These are phyloP conservation scores for Kryptopterus vitreolus DNA, from an alignment of 2,797 vertebrate genomes.

Conservation along the genomic window DNA sequence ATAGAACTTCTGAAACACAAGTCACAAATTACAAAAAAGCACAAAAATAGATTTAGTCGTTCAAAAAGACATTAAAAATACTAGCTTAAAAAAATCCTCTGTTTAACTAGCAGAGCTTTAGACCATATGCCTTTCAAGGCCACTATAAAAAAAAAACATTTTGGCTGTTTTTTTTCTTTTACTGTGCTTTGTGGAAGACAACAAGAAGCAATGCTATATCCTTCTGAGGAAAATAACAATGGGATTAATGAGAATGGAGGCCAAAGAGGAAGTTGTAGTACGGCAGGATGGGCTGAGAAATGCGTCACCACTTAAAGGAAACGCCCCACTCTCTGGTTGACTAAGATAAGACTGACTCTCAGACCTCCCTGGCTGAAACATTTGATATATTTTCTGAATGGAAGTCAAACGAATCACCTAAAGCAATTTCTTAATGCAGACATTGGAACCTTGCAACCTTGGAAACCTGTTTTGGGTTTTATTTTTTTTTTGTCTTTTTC, in stretches of 20 bases:
- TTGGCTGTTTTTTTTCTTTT: neutral
- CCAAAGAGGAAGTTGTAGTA: slow-evolving; percentile 78
- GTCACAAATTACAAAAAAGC: slow-evolving; percentile 9
- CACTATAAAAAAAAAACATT: neutral
- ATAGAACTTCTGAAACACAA: slow-evolving; percentile 10
- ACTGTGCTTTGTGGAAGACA: slow-evolving; percentile 33
- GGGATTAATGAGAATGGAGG: slow-evolving; percentile 71
- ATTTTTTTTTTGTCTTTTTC: neutral
- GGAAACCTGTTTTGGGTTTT: neutral
- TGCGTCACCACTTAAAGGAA: slow-evolving; percentile 82
- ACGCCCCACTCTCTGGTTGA: slow-evolving; percentile 76
- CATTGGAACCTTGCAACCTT: too few species aligned
- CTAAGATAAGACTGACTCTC: slow-evolving; percentile 82
- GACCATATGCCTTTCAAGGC: slow-evolving; percentile 19
- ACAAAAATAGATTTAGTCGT: slow-evolving; percentile 27
- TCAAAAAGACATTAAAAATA: neutral
- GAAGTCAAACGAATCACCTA: slow-evolving; percentile 31
- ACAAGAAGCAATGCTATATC: slow-evolving; percentile 45
- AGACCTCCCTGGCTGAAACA: slow-evolving; percentile 70
- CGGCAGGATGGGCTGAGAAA: slow-evolving; percentile 81
- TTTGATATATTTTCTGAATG: slow-evolving; percentile 72
- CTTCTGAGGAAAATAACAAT: slow-evolving; percentile 76
- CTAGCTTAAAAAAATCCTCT: slow-evolving; percentile 17
- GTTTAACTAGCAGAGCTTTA: slow-evolving; percentile 21
- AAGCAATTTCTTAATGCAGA: slow-evolving; percentile 52